phyloP scores from a whole-genome alignment of 1,140 invertebrate genomes.

The Oncopodura yosiiana region DNA sequence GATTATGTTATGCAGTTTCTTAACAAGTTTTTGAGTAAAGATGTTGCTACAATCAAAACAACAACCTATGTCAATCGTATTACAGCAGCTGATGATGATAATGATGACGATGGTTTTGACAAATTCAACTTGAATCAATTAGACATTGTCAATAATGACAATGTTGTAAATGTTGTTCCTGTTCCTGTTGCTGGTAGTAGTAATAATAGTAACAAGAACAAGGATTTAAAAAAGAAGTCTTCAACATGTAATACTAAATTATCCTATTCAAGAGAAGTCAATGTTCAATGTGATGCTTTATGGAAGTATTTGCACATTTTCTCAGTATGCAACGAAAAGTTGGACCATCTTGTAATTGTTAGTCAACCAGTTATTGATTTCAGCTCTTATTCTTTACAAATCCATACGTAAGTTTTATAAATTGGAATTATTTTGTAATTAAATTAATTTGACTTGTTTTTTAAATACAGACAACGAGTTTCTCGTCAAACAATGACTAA shows the following conservation, averaged over 20 bases:
- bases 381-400: background rate
- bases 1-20: conserved; percentile 19
- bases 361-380: conserved; percentile 19
- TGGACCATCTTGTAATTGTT: conserved; percentile 19
- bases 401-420: conserved; percentile 5
- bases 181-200: no score
- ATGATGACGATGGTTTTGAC: background rate
- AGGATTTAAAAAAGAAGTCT: background rate
- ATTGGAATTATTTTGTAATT: background rate
- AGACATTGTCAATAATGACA: background rate
- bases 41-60: no score
- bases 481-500: conserved; percentile 8
- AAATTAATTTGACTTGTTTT: background rate
- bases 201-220: background rate
- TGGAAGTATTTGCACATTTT: conserved; percentile 15
- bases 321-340: conserved; percentile 16
- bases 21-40: no score
- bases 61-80: no score
- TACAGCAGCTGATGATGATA: background rate
- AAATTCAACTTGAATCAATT: background rate
- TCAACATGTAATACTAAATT: background rate
- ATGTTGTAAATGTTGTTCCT: no score
- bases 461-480: conserved; percentile 3
- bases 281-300: conserved; percentile 12
- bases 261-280: conserved; percentile 9